phyloP scores from a whole-genome alignment of 2,888 invertebrate species.

The Boloria selene region DNA sequence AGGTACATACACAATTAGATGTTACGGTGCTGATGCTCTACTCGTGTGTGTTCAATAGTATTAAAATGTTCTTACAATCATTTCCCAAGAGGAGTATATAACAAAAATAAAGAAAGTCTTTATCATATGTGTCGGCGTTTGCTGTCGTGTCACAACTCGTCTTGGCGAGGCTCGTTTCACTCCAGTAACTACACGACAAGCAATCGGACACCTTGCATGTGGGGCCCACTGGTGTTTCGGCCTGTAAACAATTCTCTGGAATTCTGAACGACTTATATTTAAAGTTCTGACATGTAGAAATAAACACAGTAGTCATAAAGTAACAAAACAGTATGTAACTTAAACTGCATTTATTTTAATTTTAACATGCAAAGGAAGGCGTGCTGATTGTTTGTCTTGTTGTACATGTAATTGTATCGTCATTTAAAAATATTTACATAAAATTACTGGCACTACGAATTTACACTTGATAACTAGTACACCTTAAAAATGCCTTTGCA shows the following conservation, averaged over 20 bases:
- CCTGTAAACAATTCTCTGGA: slow-evolving; percentile 24
- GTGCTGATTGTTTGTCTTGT: slow-evolving; percentile 9
- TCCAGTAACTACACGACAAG: slow-evolving; percentile 64
- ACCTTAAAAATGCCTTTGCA: no score
- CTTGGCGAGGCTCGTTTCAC: slow-evolving; percentile 62
- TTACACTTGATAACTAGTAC: no score
- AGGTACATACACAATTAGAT: no score
- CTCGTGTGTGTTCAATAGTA: background rate
- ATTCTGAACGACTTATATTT: slow-evolving; percentile 15
- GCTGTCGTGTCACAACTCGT: slow-evolving; percentile 76
- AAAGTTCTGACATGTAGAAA: slow-evolving; percentile 18
- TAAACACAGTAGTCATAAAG: slow-evolving; percentile 18
- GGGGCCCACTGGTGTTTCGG: slow-evolving; percentile 48
- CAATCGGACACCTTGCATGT: slow-evolving; percentile 69
- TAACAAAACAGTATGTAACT: slow-evolving; percentile 9
- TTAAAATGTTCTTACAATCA: slow-evolving; percentile 23
- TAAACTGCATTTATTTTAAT: slow-evolving; percentile 13
- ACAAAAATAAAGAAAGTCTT: slow-evolving; percentile 60
- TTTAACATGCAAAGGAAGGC: slow-evolving; percentile 9
- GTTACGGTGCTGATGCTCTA: background rate
- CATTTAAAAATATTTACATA: no score
- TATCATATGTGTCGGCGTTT: slow-evolving; percentile 63
- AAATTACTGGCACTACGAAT: no score
- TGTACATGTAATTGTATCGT: background rate
- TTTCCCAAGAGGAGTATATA: slow-evolving; percentile 43